phyloP scores from a whole-genome alignment of 2,888 invertebrate species.

The Leucoma salicis region DNA sequence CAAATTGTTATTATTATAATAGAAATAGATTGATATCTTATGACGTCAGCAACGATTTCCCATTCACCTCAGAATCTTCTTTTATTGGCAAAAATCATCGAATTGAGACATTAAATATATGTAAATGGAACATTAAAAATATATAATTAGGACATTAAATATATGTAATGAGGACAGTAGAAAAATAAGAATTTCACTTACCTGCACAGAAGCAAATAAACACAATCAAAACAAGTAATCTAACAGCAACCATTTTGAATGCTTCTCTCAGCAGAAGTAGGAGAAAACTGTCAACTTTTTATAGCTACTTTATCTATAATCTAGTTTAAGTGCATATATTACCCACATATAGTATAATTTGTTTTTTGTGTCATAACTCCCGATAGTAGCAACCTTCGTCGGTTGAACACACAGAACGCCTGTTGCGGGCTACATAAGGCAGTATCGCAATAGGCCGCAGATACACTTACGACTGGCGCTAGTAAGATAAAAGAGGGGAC shows the following conservation, averaged over 20 bases:
- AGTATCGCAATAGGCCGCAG: not conserved
- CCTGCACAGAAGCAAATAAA: conserved; percentile 12
- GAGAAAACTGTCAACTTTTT: conserved; percentile 10
- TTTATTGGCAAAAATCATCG: too few species aligned
- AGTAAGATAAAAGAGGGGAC: too few species aligned
- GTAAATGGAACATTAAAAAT: too few species aligned
- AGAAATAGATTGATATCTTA: too few species aligned
- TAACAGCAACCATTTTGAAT: not conserved
- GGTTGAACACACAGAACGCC: conserved; percentile 9
- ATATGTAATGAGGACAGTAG: too few species aligned
- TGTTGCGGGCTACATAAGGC: conserved; percentile 21
- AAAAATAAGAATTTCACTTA: conserved; percentile 14
- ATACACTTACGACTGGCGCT: conserved; percentile 15
- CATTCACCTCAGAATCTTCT: too few species aligned
- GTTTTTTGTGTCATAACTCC: conserved; percentile 35
- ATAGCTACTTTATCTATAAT: conserved; percentile 21
- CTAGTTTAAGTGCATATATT: conserved; percentile 27
- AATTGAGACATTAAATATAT: too few species aligned
- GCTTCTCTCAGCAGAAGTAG: not conserved
- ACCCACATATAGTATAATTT: conserved; percentile 49
- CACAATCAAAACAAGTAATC: conserved; percentile 6
- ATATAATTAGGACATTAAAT: too few species aligned
- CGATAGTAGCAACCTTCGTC: conserved; percentile 31
- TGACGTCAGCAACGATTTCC: too few species aligned
- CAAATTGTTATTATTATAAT: too few species aligned